Evolutionary conservation across 2,113 vertebrate species (phyloP), one percentile per base, ranked within the genome.

Genomic region (Atrichornis clamosus): DNA sequence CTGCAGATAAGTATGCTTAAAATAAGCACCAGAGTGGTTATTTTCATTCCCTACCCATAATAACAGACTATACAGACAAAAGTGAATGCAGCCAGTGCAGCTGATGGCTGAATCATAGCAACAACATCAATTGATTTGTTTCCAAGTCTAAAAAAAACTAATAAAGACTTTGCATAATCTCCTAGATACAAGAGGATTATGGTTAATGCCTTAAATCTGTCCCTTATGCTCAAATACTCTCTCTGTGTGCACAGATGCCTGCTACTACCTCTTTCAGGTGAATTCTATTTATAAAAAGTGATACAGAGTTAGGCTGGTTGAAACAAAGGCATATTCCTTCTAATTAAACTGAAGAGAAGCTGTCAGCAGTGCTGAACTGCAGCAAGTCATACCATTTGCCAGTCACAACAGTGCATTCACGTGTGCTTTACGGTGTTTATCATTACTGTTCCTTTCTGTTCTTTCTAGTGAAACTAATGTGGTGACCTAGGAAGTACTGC

Each of bases 61-160:
- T 76, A 94, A 64, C 18, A 93, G 56, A 81, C 27, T 69, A 16
- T 13, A 22, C 28, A 94, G 67, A 74, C 44, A 75, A 80, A 84
- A 90, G 39, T 50, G 19, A 80, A 60, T 77, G 42, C n/a, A 91
- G 44, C 42, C n/a, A 78, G 79, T 53, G 41, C 56, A 70, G 59
- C 42, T 74, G 23, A 88, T 60, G 76, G n/a, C 60, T 75, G 80
- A 96, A 82, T 90, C 83, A 65, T 89, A 97, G 84, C 88, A 95
- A 84, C 75, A 70, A 12, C 53, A 55, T 72, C 86, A 70, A 60
- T 74, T 86, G 77, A 88, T 94, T 89, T 93, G 28, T 76, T 95
- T 88, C 47, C 50, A 50, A 41, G 60, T 85, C 74, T 89, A 41
- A 96, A 91, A 85, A 76, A 67, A 74, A 41, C 33, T 76, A 76